Evolutionary conservation across 1,140 invertebrate species (phyloP).

Genomic region (Pseudomyrmex cubaensis): DNA sequence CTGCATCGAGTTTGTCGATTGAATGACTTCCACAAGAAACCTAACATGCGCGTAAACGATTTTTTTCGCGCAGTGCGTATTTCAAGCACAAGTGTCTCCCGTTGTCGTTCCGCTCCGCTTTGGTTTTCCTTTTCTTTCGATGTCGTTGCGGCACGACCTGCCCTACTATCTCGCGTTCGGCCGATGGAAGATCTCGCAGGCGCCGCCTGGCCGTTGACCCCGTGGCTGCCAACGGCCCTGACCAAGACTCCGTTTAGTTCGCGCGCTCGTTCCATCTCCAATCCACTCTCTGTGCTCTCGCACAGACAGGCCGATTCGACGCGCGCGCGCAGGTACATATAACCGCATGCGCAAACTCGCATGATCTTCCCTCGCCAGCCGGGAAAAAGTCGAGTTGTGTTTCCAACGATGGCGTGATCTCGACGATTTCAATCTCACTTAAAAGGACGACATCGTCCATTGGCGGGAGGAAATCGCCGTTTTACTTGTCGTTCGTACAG

Average conservation of each 20-base stretch:
- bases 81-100: constrained; percentile 28
- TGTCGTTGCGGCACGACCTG: constrained; percentile 80
- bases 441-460: constrained; percentile 22
- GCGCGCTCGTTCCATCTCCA: constrained; percentile 57
- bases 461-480: constrained; percentile 36
- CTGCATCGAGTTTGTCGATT: not conserved
- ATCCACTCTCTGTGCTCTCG: constrained; percentile 13
- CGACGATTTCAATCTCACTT: constrained; percentile 26
- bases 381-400: constrained; percentile 2
- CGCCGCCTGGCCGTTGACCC: constrained; percentile 84
- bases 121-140: constrained; percentile 56
- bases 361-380: not conserved
- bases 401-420: constrained; percentile 32
- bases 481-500: constrained; percentile 14
- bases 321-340: not conserved
- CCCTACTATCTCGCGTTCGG: constrained; percentile 79
- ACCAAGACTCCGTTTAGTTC: constrained; percentile 72
- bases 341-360: constrained; percentile 2
- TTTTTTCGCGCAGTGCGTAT: constrained; percentile 38
- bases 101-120: constrained; percentile 20
- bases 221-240: constrained; percentile 70
- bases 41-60: not conserved
- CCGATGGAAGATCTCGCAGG: constrained; percentile 80
- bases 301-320: not conserved
- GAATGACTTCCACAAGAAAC: too few species aligned